Base-by-base conservation (phyloP, 2,113 vertebrate genomes). In the Pseudopipra pipra region DNA sequence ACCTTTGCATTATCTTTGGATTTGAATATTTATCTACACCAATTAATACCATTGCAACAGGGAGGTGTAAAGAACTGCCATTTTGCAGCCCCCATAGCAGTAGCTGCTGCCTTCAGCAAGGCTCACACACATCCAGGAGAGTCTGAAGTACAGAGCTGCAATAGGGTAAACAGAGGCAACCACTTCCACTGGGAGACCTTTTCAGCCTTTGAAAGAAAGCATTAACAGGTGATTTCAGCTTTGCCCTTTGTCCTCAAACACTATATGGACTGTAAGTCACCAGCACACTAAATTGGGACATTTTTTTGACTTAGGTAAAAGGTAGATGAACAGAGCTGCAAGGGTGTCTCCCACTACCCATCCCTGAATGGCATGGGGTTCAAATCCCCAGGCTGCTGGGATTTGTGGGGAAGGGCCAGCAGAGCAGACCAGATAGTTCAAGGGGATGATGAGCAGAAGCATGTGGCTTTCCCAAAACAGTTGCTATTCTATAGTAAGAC, bases 401-500 rank as follows among this genome's bases (percentile, higher is more conserved):
- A 8, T 21, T 5, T 43, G 25, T 16, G 19, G 14, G 24, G 65
- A 71, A 46, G 51, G 15, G n/a, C 23, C 59, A 84, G 25, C 41
- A 62, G 31, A 55, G 68, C 76, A 44, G 35, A 13, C 27, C 55
- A 51, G n/a, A 58, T 47, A 28, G 43, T 43, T 63, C 35, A 24
- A 31, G 37, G 8, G 24, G 17, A 20, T 21, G 33, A 62, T 15
- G 17, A 74, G 20, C 28, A 63, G 47, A 22, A 85, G 19, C 0
- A 0, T 14, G 21, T 18, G 55, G 33, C 49, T 31, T 27, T 17
- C 5, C 14, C 46, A 27, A 7, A 3, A 1, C 5, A 7, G 16
- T 17, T 44, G 20, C 37, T 56, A 74, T 51, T 56, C 41, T 44
- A 4, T 16, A 68, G 73, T 8, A 28, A 68, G 67, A 35, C 55